Base-by-base conservation (phyloP, 2,888 invertebrate genomes). In the Aphelenchoides bicaudatus region DNA sequence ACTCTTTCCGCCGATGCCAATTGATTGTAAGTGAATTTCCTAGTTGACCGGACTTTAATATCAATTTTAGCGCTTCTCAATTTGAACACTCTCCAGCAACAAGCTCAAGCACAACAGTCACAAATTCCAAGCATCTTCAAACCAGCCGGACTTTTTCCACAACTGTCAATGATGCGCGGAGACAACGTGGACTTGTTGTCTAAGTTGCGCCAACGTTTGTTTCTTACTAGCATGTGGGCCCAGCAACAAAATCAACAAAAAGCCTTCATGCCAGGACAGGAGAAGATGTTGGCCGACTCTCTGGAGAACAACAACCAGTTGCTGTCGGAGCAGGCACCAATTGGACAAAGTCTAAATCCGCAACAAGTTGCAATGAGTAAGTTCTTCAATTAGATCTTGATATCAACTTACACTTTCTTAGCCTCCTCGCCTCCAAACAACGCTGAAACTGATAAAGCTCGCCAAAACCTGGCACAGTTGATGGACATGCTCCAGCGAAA, bases 191-290 rank as follows among this genome's bases (percentile, higher is more conserved):
- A 54, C 25, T 46, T 54, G 43, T 25, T 54, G n/a, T 46, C 27
- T 1, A 54, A 54, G 37, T 25, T 54, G 55, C 27, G 55, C 16
- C 29, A 54, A 19, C 43, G 55, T 30, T 46, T 54, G 46, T 54
- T 54, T n/a, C 31, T 49, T 27, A 49, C 28, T 16, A 49, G 37
- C 16, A 13, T 43, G 2, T 43, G 43, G 43, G n/a, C n/a, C n/a
- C n/a, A n/a, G n/a, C n/a, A n/a, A n/a, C n/a, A n/a, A n/a, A n/a
- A n/a, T n/a, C n/a, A n/a, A n/a, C n/a, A n/a, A n/a, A n/a, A n/a
- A n/a, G n/a, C n/a, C n/a, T n/a, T n/a, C n/a, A n/a, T n/a, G n/a
- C n/a, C n/a, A n/a, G n/a, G n/a, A n/a, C n/a, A n/a, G n/a, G n/a
- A n/a, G n/a, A n/a, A n/a, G n/a, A n/a, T n/a, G n/a, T n/a, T n/a